A percentile compares a stretch with the other conserved stretches of the same genome.
Evolutionary conservation across 1,140 invertebrate species (phyloP).

Genomic region (Thaumatotibia leucotreta): DNA sequence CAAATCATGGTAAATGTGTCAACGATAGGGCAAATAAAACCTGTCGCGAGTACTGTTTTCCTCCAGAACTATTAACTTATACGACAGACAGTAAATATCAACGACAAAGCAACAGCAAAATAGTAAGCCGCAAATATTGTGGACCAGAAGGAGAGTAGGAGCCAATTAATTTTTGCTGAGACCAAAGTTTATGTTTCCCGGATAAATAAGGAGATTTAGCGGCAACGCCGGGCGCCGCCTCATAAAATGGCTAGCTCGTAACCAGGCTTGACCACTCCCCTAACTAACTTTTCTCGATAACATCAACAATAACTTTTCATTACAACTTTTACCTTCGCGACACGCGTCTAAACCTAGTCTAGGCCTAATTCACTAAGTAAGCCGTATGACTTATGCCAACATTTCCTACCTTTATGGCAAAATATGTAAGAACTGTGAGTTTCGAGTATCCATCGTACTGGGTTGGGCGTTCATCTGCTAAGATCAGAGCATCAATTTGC

Average conservation of each 20-base stretch:
- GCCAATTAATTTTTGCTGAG: slow-evolving; percentile 73
- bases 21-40: not conserved
- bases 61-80: slow-evolving; percentile 2
- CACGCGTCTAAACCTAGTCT: not conserved
- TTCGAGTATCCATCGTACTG: slow-evolving; percentile 5
- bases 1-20: too few species aligned
- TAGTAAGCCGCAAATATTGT: slow-evolving; percentile 58
- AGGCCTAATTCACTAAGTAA: too few species aligned
- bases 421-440: not conserved
- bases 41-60: not conserved
- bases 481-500: slow-evolving; percentile 12
- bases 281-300: slow-evolving; percentile 54
- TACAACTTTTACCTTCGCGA: not conserved
- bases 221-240: slow-evolving; percentile 51
- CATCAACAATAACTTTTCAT: slow-evolving; percentile 8
- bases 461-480: not conserved
- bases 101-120: slow-evolving; percentile 43
- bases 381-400: too few species aligned
- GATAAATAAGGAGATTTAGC: slow-evolving; percentile 74
- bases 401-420: too few species aligned
- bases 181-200: slow-evolving; percentile 68
- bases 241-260: slow-evolving; percentile 65
- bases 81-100: slow-evolving; percentile 30
- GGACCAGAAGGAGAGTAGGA: slow-evolving; percentile 60
- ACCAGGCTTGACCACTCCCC: slow-evolving; percentile 47